Percentiles rank a stretch among this genome's conserved stretches.
phyloP scores from a whole-genome alignment of 2,113 vertebrate species.

The Coptodon rendalli region DNA sequence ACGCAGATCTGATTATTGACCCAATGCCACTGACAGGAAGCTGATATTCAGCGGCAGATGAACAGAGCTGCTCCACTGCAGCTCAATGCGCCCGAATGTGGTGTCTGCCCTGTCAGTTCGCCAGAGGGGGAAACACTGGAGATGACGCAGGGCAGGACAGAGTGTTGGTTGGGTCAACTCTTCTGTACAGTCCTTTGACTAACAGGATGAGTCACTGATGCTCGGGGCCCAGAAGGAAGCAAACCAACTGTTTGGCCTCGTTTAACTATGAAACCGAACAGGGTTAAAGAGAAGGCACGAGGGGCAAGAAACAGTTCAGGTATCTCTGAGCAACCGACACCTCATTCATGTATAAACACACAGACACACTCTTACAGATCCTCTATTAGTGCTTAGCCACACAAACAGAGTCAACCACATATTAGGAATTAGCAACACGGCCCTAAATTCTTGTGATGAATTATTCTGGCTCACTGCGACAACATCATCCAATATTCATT shows the following conservation, averaged over 20 bases:
- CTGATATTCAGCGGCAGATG: conserved; percentile 10
- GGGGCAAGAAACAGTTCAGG: neutral
- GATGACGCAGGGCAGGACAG: conserved; percentile 27
- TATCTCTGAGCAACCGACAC: neutral
- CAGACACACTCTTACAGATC: neutral
- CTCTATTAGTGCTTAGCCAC: neutral
- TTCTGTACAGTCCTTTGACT: conserved; percentile 25
- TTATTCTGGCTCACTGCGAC: conserved; percentile 2
- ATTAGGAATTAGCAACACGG: neutral
- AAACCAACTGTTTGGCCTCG: conserved; percentile 15
- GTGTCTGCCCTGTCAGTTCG: conserved; percentile 13
- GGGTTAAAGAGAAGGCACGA: neutral
- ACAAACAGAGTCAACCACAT: neutral
- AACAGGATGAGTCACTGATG: conserved; percentile 40
- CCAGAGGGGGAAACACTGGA: conserved; percentile 37
- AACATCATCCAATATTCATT: conserved; percentile 15
- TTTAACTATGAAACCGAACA: conserved; percentile 17
- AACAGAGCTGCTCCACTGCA: conserved; percentile 14
- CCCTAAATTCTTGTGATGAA: neutral
- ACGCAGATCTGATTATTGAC: neutral
- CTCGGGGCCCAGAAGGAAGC: neutral
- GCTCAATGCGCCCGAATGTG: neutral
- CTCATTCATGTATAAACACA: neutral
- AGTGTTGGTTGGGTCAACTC: conserved; percentile 39
- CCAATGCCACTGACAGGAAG: conserved; percentile 11